A percentile compares a stretch with the other conserved stretches of the same genome.
These are phyloP conservation scores for Deilephila porcellus DNA, from an alignment of 2,888 invertebrate genomes.

Conservation along the genomic window DNA sequence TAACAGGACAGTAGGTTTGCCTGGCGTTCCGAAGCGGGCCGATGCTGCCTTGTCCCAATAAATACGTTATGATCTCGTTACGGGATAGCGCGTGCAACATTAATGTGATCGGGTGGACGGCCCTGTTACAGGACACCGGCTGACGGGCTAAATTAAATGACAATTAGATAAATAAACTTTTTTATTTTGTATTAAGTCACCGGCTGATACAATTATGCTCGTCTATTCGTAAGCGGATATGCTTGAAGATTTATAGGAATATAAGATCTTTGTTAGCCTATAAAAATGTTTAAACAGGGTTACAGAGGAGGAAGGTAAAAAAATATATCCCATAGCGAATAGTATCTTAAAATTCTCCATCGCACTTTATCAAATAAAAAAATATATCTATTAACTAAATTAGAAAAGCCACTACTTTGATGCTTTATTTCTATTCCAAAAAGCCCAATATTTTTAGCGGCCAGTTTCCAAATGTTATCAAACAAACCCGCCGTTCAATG, in stretches of 20 bases:
- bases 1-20: constrained; percentile 1
- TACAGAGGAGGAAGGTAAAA: no score
- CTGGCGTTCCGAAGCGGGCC: neutral
- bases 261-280: no score
- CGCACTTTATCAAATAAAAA: no score
- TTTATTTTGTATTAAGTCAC: neutral
- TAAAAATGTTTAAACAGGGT: no score
- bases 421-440: neutral
- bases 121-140: constrained; percentile 1
- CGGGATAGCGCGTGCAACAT: constrained; percentile 21
- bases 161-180: no score
- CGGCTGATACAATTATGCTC: no score
- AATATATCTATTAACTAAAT: neutral
- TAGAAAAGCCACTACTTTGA: neutral
- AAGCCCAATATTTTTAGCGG: neutral
- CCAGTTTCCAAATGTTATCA: constrained; percentile 18
- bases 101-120: constrained; percentile 7
- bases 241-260: no score
- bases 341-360: no score
- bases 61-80: constrained; percentile 37
- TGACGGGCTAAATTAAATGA: neutral
- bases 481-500: constrained; percentile 15
- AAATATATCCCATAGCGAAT: no score
- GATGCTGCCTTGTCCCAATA: constrained; percentile 25
- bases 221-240: no score